Evolutionary conservation across 2,888 invertebrate genomes (phyloP), one percentile per base, ranked within the genome.

Genomic region (Brassicogethes aeneus): DNA sequence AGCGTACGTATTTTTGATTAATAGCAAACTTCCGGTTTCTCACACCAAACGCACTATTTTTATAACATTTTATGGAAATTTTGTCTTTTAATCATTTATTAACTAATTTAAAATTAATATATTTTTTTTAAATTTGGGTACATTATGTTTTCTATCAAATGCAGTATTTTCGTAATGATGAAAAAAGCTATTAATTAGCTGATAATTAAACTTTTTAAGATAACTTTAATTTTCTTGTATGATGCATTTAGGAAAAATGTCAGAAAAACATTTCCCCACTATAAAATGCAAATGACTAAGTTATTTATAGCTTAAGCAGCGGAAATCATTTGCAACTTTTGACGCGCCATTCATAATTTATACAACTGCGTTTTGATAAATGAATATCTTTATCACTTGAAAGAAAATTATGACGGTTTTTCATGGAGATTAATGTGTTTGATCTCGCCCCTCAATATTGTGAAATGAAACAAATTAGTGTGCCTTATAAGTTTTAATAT

Each of bases 321-420:
- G 62, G 60, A 61, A 61, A 61, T 61, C 59, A 61, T 62, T 62
- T 61, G 60, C 60, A 61, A 57, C 54, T 57, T 57, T 56, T 61
- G 61, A 61, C 61, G 50, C 54, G 60, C 58, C 59, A 62, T 61
- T 62, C 61, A 61, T 62, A 61, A 62, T 60, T 60, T 61, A 61
- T 61, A 57, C 57, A 61, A 61, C 60, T 57, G 53, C 56, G 48
- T 52, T 56, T n/a, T 60, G 63, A 63, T 62, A 59, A 62, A 63
- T 62, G 60, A 52, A 59, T 52, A 61, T 61, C 61, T 62, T 63
- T 61, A 61, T 62, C 60, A 54, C 57, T 54, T 53, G 57, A 61
- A 57, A 60, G 62, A 60, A 62, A 62, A 63, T 63, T 62, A 61
- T 57, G 57, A 56, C 57, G 57, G 56, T 59, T 58, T 57, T 59